Evolutionary conservation across 2,113 vertebrate genomes (phyloP).

Genomic region (Conger conger): DNA sequence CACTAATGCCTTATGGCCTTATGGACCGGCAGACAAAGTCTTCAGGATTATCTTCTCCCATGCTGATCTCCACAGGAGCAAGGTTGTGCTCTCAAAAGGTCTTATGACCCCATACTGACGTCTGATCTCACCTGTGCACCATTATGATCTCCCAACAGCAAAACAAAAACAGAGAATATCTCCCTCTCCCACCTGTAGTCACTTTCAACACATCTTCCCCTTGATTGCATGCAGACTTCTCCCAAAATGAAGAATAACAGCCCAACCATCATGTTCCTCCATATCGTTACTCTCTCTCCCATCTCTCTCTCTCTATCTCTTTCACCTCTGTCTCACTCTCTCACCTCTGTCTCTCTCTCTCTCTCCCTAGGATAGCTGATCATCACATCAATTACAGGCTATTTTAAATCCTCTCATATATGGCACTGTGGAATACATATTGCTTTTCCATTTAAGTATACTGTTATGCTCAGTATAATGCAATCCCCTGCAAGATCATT

Average conservation of each 20-base stretch:
- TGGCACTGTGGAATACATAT: neutral
- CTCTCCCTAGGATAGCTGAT: neutral
- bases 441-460: neutral
- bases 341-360: neutral
- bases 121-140: neutral
- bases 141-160: neutral
- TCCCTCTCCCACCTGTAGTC: neutral
- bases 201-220: neutral
- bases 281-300: neutral
- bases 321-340: neutral
- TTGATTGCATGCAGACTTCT: conserved; percentile 34
- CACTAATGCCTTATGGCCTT: neutral
- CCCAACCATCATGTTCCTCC: neutral
- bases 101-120: neutral
- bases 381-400: neutral
- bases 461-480: neutral
- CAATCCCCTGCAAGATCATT: neutral
- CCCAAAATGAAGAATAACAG: neutral
- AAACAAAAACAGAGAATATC: neutral
- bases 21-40: neutral
- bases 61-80: neutral
- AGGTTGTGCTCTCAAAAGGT: neutral
- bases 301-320: neutral
- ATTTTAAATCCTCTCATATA: neutral
- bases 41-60: neutral